Percentiles rank a stretch among this genome's conserved stretches.
These are phyloP conservation scores for Saccostrea cuccullata DNA, from an alignment of 1,140 invertebrate species.

Conservation along the genomic window DNA sequence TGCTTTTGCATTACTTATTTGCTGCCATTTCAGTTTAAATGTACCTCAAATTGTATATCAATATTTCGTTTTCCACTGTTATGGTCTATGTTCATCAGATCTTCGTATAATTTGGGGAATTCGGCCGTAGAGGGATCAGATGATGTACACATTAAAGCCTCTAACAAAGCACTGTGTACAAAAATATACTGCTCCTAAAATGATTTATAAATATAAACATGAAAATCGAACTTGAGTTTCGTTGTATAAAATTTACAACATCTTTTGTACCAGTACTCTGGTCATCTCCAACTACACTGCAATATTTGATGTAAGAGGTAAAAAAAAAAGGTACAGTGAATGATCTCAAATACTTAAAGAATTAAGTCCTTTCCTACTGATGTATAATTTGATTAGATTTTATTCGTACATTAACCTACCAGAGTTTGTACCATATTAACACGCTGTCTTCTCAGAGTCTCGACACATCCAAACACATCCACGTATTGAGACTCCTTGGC, in stretches of 20 bases:
- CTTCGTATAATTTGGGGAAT: constrained; percentile 47
- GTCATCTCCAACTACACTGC: too few relatives aligned
- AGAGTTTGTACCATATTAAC: constrained; percentile 64
- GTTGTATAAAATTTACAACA: too few relatives aligned
- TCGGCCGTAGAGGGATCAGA: constrained; percentile 32
- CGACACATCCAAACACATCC: constrained; percentile 59
- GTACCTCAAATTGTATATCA: neutral
- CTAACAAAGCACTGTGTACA: constrained; percentile 56
- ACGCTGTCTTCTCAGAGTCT: constrained; percentile 55
- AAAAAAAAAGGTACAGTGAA: too few relatives aligned
- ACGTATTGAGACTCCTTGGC: constrained; percentile 53
- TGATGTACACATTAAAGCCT: constrained; percentile 52
- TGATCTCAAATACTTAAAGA: too few relatives aligned
- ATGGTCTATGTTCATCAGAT: constrained; percentile 44
- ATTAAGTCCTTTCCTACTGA: too few relatives aligned
- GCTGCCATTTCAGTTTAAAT: too few relatives aligned
- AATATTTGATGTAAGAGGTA: too few relatives aligned
- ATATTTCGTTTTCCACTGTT: constrained; percentile 43
- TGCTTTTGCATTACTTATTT: too few relatives aligned
- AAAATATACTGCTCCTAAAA: constrained; percentile 60
- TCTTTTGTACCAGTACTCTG: too few relatives aligned
- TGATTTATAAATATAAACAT: too few relatives aligned
- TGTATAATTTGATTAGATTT: too few relatives aligned
- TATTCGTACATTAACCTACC: constrained; percentile 49
- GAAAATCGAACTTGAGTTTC: too few relatives aligned